phyloP scores from a whole-genome alignment of 2,113 vertebrate genomes.

The Lynx canadensis region DNA sequence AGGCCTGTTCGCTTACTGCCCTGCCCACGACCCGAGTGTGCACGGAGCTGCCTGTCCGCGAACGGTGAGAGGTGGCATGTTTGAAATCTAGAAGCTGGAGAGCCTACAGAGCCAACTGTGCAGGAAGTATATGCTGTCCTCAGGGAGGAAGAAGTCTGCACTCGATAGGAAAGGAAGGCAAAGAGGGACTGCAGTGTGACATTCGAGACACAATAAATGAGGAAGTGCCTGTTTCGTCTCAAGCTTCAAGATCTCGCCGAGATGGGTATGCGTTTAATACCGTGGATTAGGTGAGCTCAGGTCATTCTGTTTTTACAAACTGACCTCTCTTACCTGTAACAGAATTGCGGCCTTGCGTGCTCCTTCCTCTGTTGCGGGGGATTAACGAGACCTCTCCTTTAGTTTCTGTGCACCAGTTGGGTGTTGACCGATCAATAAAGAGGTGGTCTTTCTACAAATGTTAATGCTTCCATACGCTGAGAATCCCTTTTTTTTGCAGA shows the following conservation, averaged over 20 bases:
- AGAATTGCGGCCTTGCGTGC: background rate
- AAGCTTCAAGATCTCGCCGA: background rate
- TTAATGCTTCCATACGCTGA: background rate
- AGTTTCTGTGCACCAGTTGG: fast-evolving
- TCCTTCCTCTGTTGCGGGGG: background rate
- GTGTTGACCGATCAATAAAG: background rate
- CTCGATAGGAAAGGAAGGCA: background rate
- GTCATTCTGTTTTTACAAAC: background rate
- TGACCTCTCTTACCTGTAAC: background rate
- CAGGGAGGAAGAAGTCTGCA: background rate
- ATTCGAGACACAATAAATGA: background rate
- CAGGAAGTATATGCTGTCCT: background rate
- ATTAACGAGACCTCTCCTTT: background rate
- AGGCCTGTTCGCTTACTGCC: no score
- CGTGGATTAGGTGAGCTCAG: background rate
- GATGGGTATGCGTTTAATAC: background rate
- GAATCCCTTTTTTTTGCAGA: background rate
- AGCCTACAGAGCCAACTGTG: background rate
- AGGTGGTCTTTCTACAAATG: background rate
- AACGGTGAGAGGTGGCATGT: background rate
- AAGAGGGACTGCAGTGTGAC: background rate
- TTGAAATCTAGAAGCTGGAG: background rate
- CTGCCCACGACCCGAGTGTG: background rate
- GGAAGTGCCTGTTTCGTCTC: background rate
- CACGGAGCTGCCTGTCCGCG: background rate